Percentiles rank a stretch among this genome's conserved stretches.
Conservation (phyloP, 1,140 invertebrate genomes). For the Sycophaga agraensis region DNA sequence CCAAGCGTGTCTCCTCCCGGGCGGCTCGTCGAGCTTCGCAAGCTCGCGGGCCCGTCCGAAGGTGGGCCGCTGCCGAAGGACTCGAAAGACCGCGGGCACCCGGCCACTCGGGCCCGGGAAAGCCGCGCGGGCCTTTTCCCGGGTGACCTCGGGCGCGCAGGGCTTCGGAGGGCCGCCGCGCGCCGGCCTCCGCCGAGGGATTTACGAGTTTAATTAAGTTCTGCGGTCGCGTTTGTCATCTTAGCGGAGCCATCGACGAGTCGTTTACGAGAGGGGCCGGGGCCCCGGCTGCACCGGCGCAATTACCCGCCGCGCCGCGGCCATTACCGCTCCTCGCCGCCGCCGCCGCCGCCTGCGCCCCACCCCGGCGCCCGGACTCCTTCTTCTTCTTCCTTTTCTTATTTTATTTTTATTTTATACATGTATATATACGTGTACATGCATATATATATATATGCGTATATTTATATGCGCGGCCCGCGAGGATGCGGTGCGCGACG, state of each 20-base stretch:
- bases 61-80: background rate
- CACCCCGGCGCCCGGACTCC: background rate
- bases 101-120: background rate
- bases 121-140: too few relatives aligned
- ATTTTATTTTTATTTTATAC: background rate
- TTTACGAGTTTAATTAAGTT: slow-evolving; percentile 57
- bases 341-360: too few relatives aligned
- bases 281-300: background rate
- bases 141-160: too few relatives aligned
- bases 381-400: background rate
- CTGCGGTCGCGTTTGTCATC: slow-evolving; percentile 54
- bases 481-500: too few relatives aligned
- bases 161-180: background rate
- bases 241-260: slow-evolving; percentile 45
- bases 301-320: background rate
- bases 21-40: background rate
- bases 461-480: too few relatives aligned
- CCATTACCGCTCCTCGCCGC: background rate
- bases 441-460: too few relatives aligned
- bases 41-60: background rate
- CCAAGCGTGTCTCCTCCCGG: slow-evolving; percentile 21
- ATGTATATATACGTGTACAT: too few relatives aligned
- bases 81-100: background rate
- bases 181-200: slow-evolving; percentile 34
- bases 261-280: slow-evolving; percentile 40